Conservation (phyloP, 92 coral and sea anemone genomes). For the Phenganax subtilis region DNA sequence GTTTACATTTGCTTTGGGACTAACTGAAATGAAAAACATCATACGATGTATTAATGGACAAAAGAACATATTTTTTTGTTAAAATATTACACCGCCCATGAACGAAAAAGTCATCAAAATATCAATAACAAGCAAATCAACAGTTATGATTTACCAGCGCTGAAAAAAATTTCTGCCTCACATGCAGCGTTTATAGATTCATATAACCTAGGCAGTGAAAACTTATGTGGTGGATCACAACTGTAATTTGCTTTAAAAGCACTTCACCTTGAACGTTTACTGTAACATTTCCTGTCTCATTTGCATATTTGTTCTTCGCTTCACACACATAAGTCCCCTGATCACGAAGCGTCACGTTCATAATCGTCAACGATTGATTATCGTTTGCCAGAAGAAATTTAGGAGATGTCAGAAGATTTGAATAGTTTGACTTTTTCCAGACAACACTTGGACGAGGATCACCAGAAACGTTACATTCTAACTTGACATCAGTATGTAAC, state of each 20-base stretch:
- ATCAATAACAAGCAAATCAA: too few relatives aligned
- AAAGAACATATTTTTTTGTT: neutral
- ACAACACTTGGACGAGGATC: constrained; percentile 37
- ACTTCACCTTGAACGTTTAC: constrained; percentile 30
- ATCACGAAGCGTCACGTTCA: constrained; percentile 39
- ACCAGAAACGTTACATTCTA: constrained; percentile 38
- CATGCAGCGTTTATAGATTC: too few relatives aligned
- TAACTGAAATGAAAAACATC: constrained; percentile 38
- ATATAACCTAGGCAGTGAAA: too few relatives aligned
- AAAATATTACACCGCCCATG: neutral
- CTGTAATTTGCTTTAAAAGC: neutral
- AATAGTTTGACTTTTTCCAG: constrained; percentile 40
- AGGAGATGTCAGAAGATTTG: constrained; percentile 16
- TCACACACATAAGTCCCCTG: constrained; percentile 45
- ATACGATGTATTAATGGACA: neutral
- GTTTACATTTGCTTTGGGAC: constrained; percentile 28
- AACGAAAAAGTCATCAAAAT: neutral
- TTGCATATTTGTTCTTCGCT: constrained; percentile 37
- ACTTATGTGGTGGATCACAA: constrained; percentile 14
- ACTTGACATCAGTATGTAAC: neutral
- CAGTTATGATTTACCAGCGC: too few relatives aligned
- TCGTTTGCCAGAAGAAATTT: constrained; percentile 16
- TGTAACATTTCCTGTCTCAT: constrained; percentile 14
- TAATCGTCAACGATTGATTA: constrained; percentile 43
- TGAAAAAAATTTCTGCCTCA: too few relatives aligned